Percentiles rank a stretch among this genome's conserved stretches.
Conservation (phyloP, 2,888 invertebrate genomes). For the Mythimna pallens region DNA sequence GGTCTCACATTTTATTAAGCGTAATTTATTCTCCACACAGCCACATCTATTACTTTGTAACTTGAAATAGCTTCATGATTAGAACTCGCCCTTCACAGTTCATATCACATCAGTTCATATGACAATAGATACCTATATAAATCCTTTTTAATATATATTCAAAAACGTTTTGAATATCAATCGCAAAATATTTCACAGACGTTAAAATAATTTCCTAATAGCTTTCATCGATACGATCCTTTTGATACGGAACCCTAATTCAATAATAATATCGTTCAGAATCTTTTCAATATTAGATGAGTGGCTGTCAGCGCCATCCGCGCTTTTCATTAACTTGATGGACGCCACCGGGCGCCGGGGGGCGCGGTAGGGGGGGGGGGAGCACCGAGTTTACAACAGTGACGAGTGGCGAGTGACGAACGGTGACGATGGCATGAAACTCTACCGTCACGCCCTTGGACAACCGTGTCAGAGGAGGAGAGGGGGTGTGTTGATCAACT, state of each 20-base stretch:
- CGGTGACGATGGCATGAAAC: conserved; percentile 11
- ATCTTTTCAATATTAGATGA: conserved; percentile 52
- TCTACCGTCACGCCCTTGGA: background rate
- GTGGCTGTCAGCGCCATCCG: conserved; percentile 46
- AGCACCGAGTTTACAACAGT: background rate
- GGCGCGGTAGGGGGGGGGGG: background rate
- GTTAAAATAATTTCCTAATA: conserved; percentile 4
- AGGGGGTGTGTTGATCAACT: background rate
- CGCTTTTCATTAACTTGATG: conserved; percentile 39
- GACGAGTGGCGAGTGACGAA: conserved; percentile 10
- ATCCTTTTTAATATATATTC: too few species aligned
- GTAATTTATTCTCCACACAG: too few species aligned
- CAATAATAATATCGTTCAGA: conserved; percentile 44
- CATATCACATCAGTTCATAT: too few species aligned
- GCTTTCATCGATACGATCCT: conserved; percentile 13
- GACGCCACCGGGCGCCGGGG: background rate
- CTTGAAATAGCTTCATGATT: background rate
- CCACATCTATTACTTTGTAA: too few species aligned
- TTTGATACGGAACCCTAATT: conserved; percentile 33
- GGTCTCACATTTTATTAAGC: background rate
- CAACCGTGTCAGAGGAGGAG: background rate
- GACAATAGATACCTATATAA: background rate
- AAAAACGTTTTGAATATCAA: conserved; percentile 1
- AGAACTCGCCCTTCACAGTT: background rate
- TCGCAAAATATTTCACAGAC: conserved; percentile 5